Conservation (phyloP, 1,140 invertebrate species). For the Pseudomyrmex cubaensis region DNA sequence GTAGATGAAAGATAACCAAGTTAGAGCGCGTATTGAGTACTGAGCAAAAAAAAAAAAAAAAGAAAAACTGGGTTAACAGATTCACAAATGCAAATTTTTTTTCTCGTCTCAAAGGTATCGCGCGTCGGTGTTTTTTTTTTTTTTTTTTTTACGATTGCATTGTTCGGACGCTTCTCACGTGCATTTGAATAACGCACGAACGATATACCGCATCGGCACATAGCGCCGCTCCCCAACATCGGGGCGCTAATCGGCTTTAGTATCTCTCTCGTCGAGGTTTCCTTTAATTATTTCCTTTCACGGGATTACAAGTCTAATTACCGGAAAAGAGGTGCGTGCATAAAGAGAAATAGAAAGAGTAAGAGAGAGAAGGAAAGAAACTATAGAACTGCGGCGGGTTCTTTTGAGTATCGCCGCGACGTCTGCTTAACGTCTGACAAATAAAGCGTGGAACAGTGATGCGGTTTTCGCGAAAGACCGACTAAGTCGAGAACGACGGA, state of each 20-base stretch:
- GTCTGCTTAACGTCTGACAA: conserved; percentile 57
- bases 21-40: neutral
- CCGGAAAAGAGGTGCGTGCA: neutral
- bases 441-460: conserved; percentile 42
- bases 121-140: neutral
- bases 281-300: conserved; percentile 33
- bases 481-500: conserved; percentile 64
- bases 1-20: neutral
- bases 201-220: neutral
- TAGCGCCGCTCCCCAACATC: neutral
- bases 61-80: neutral
- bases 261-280: conserved; percentile 8
- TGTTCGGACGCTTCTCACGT: neutral
- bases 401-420: conserved; percentile 39
- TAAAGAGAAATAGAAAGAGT: too few relatives aligned
- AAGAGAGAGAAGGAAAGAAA: neutral
- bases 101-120: neutral
- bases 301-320: conserved; percentile 41
- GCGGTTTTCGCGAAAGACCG: conserved; percentile 62
- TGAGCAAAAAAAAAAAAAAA: neutral
- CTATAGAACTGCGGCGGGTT: neutral
- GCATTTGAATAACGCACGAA: conserved; percentile 28
- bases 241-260: conserved; percentile 23
- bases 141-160: neutral
- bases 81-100: conserved; percentile 10